A percentile compares a stretch with the other conserved stretches of the same genome.
phyloP scores from a whole-genome alignment of 2,113 vertebrate species.

The Phrynosoma platyrhinos region DNA sequence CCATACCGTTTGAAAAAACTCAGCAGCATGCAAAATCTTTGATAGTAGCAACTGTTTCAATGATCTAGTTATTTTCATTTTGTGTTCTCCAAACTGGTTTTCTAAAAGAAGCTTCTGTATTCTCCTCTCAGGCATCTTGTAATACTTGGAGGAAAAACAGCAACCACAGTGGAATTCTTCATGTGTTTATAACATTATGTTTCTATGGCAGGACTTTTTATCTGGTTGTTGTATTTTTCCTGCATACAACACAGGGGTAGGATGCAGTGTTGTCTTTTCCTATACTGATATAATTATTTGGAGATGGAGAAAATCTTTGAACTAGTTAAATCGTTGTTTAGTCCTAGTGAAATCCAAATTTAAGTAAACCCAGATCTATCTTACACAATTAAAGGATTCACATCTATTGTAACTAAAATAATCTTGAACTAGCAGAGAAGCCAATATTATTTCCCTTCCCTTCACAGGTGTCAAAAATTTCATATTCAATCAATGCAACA shows the following conservation, averaged over 20 bases:
- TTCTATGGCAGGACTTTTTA: neutral
- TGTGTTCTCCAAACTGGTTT: too few relatives aligned
- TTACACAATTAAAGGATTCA: neutral
- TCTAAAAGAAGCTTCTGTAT: too few relatives aligned
- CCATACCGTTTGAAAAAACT: too few relatives aligned
- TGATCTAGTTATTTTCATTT: too few relatives aligned
- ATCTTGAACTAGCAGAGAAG: neutral
- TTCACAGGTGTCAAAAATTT: constrained; percentile 19
- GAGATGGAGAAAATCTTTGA: neutral
- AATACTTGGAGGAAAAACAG: neutral
- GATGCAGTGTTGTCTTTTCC: neutral
- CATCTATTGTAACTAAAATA: neutral
- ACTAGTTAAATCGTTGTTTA: neutral
- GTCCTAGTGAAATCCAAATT: neutral
- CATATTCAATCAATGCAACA: constrained; percentile 18
- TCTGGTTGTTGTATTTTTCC: neutral
- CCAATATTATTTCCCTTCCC: constrained; percentile 35
- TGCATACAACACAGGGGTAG: neutral
- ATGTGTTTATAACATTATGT: neutral
- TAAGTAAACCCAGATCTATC: too few relatives aligned
- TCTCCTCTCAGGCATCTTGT: too few relatives aligned
- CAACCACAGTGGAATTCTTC: neutral
- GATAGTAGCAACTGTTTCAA: too few relatives aligned
- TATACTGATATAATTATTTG: neutral
- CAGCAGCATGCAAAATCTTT: too few relatives aligned